Percentiles rank a stretch among this genome's conserved stretches.
phyloP scores from a whole-genome alignment of 2,888 invertebrate species.

The Cheilosia urbana region DNA sequence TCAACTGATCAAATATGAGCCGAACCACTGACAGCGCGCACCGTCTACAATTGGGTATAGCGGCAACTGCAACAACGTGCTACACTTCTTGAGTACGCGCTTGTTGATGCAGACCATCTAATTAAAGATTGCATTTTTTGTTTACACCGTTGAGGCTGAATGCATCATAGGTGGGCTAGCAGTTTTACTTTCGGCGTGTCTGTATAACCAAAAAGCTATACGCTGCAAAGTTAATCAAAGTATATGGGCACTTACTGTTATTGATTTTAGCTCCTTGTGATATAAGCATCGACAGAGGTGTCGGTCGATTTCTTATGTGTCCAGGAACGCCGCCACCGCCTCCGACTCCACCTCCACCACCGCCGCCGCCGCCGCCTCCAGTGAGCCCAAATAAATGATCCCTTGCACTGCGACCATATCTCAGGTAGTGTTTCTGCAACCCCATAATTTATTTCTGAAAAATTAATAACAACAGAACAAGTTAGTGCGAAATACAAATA shows the following conservation, averaged over 20 bases:
- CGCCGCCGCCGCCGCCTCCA: slow-evolving; percentile 76
- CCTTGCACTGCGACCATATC: slow-evolving; percentile 89
- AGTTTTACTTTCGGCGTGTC: background rate
- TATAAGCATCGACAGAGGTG: slow-evolving; percentile 91
- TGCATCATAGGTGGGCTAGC: background rate
- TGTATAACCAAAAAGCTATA: background rate
- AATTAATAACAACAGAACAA: slow-evolving; percentile 8
- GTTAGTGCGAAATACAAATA: slow-evolving; percentile 5
- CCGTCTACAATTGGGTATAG: slow-evolving; percentile 19
- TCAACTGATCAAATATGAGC: slow-evolving; percentile 47
- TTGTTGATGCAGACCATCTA: slow-evolving; percentile 21
- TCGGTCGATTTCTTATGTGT: slow-evolving; percentile 83
- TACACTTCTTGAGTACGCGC: slow-evolving; percentile 42
- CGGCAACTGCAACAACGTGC: slow-evolving; percentile 41
- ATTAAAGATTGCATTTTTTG: slow-evolving; percentile 43
- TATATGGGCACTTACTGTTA: slow-evolving; percentile 87
- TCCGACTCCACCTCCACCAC: slow-evolving; percentile 72
- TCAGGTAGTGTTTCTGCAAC: slow-evolving; percentile 90
- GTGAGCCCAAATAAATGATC: slow-evolving; percentile 89
- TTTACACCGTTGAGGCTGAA: slow-evolving; percentile 23
- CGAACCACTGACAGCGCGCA: background rate
- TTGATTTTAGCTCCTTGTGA: slow-evolving; percentile 90
- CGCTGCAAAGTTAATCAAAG: background rate
- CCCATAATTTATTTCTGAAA: slow-evolving; percentile 85
- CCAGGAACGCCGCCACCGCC: slow-evolving; percentile 75